A percentile compares a stretch with the other conserved stretches of the same genome.
Evolutionary conservation across 2,888 invertebrate species (phyloP).

Genomic region (Sipunculus nudus): DNA sequence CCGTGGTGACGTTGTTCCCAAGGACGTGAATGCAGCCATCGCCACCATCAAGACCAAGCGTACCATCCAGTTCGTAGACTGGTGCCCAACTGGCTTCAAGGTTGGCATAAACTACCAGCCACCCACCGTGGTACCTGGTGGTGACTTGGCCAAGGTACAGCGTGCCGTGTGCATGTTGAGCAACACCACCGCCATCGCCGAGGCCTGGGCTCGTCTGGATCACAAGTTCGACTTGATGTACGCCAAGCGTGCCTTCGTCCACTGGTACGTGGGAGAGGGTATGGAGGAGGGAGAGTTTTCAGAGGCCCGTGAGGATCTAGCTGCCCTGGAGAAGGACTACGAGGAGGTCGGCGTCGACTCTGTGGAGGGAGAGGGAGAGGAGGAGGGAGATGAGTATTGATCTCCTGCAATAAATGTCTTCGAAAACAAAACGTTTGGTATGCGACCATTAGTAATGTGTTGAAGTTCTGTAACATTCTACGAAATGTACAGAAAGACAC

Average conservation of each 20-base stretch:
- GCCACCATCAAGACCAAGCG: conserved; percentile 61
- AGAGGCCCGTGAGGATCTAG: conserved; percentile 85
- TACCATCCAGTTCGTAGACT: conserved; percentile 66
- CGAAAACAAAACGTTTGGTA: no score
- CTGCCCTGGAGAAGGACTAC: conserved; percentile 57
- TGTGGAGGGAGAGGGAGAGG: conserved; percentile 43
- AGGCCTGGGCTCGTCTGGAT: no score
- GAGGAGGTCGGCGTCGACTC: conserved; percentile 57
- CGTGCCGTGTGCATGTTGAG: no score
- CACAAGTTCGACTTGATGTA: no score
- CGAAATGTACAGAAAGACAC: no score
- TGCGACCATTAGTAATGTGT: no score
- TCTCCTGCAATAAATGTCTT: no score
- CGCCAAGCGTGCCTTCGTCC: no score
- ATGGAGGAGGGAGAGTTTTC: conserved; percentile 88
- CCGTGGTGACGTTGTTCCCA: conserved; percentile 92
- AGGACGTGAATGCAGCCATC: conserved; percentile 74
- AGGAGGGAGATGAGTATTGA: conserved; percentile 36
- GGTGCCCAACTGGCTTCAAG: conserved; percentile 85
- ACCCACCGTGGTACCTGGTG: conserved; percentile 69
- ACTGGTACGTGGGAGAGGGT: no score
- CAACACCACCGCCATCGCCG: no score
- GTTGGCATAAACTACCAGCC: conserved; percentile 71
- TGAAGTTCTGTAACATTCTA: no score
- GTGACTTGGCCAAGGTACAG: no score